Evolutionary conservation across 2,797 vertebrate genomes (phyloP), one percentile per base, ranked within the genome.

Genomic region (Sebastes trivittatus): DNA sequence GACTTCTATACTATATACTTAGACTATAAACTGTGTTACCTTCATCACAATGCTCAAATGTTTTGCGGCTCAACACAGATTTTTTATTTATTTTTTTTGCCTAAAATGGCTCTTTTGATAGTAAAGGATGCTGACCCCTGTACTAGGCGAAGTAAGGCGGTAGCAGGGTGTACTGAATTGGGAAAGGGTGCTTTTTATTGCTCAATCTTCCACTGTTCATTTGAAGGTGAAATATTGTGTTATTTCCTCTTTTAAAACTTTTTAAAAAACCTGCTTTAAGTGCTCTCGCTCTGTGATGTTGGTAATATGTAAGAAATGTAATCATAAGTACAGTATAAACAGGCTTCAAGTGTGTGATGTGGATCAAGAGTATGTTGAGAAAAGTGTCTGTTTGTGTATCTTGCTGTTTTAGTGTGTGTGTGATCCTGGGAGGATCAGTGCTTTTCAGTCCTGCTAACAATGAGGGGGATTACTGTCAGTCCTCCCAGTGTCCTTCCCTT

Each of bases 401-500:
- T 63, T 22, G 20, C 16, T 34, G 22, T 72, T 34, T 25, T 22
- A 56, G 55, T 22, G 56, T 27, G 46, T 11, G 23, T 34, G 59
- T 23, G 67, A 85, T 83, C 70, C 60, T 70, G 68, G 85, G 77
- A 61, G 75, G 80, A 84, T 91, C 88, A 90, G 81, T 63, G 77
- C 73, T 79, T 86, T 83, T 82, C 77, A 78, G 74, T 62, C 56
- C 64, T 27, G 4, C 72, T 72, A 76, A 91, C 88, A 93, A 86
- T 85, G 83, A 75, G 52, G 49, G 1, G 72, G 89, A 91, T 93
- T 92, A 93, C 70, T 58, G 52, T 87, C 83, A 87, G 76, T 86
- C 83, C 63, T 81, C 62, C 63, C 56, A 67, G 80, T 77, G 69
- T 89, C 74, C 84, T 69, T 82, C 60, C 54, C 64, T 62, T 69